Evolutionary conservation across 1,140 invertebrate species (phyloP).

Genomic region (Plutomurus gul): DNA sequence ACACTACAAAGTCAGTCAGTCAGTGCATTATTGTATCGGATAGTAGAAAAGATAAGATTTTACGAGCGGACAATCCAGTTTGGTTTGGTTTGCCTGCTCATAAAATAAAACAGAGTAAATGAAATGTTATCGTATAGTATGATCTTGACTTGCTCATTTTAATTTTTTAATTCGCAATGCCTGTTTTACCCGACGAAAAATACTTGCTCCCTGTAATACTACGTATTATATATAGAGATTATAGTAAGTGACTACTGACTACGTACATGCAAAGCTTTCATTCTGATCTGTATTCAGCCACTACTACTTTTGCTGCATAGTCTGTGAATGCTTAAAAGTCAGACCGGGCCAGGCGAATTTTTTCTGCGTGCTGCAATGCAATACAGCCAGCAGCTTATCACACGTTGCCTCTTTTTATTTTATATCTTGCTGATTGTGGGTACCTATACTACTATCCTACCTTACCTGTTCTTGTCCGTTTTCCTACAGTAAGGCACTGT

Average conservation of each 20-base stretch:
- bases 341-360: too few relatives aligned
- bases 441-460: too few relatives aligned
- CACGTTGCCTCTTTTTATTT: too few relatives aligned
- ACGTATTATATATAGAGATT: neutral
- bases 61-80: constrained; percentile 19
- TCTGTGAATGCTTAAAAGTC: too few relatives aligned
- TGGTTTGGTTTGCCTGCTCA: constrained; percentile 2
- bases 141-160: constrained; percentile 19
- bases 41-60: constrained; percentile 22
- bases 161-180: constrained; percentile 25
- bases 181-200: constrained; percentile 1
- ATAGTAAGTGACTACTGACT: neutral
- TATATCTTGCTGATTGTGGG: too few relatives aligned
- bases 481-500: too few relatives aligned
- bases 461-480: too few relatives aligned
- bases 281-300: constrained; percentile 11
- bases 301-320: too few relatives aligned
- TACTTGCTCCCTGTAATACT: neutral
- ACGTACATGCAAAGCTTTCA: neutral
- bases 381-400: too few relatives aligned
- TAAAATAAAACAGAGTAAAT: constrained; percentile 29
- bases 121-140: neutral
- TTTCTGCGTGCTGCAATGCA: too few relatives aligned
- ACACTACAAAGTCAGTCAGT: neutral
- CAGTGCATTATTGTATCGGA: neutral